Evolutionary conservation across 2,888 invertebrate genomes (phyloP), one percentile per base, ranked within the genome.

Genomic region (Melipona bicolor): DNA sequence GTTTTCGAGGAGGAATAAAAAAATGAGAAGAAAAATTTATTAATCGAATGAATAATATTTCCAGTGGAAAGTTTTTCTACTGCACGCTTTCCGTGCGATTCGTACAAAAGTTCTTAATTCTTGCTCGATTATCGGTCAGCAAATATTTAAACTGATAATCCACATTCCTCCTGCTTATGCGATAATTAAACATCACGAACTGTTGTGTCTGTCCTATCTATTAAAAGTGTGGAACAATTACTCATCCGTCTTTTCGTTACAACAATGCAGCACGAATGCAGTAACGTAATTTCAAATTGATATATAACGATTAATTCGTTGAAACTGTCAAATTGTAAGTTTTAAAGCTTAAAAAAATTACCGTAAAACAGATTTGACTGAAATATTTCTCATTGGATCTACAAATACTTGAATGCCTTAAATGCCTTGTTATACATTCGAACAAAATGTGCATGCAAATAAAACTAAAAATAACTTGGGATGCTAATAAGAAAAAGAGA

Each of bases 121-220:
- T 27, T 17, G 11, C 43, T 19, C n/a, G 32, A 83, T 70, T 73
- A 77, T 83, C 69, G 52, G 27, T 32, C 72, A 50, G 56, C n/a
- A 83, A 81, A 73, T 81, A 81, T 77, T 77, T 74, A 27, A 73
- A 64, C 65, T 81, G 77, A 77, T 81, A 83, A 81, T 74, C 49
- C 65, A 21, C 64, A 56, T 81, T 77, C 73, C 81, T 32, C 24
- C 54, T 52, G 24, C 43, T 70, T 70, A 24, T 9, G 73, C 21
- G 77, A 83, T 81, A 74, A 81, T 81, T 81, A 69, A 73, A 73
- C 56, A 70, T 52, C 81, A 61, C 43, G 67, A 70, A 49, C 72
- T 49, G 64, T 68, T 68, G 62, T 67, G 76, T 64, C 83, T 69
- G 50, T 27, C 19, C 72, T 72, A 65, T 54, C 67, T 76, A 50